A percentile compares a stretch with the other conserved stretches of the same genome.
These are phyloP conservation scores for Cryptoblepharus egeriae DNA, from an alignment of 2,797 vertebrate genomes.

Conservation along the genomic window DNA sequence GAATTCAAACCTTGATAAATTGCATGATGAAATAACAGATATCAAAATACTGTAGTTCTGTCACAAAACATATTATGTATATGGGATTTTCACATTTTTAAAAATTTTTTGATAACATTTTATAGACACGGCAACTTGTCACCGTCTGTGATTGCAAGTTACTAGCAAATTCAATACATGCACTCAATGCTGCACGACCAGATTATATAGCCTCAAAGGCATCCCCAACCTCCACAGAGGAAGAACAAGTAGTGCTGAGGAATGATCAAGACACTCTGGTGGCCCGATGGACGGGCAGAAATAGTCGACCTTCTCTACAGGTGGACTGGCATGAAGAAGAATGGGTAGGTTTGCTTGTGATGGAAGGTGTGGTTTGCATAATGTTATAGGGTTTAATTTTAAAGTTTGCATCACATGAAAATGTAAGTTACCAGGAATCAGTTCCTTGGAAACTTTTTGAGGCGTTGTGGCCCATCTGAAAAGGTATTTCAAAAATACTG, in stretches of 20 bases:
- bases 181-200: conserved; percentile 91
- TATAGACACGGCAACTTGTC: conserved; percentile 93
- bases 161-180: conserved; percentile 92
- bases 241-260: conserved; percentile 94
- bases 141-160: conserved; percentile 96
- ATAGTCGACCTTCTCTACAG: conserved; percentile 91
- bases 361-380: background rate
- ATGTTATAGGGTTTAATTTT: background rate
- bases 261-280: conserved; percentile 96
- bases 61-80: background rate
- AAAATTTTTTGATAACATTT: background rate
- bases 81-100: background rate
- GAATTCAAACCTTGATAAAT: background rate
- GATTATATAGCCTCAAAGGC: conserved; percentile 97
- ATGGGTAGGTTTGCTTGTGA: conserved; percentile 85
- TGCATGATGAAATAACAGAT: background rate
- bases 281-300: conserved; percentile 92
- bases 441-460: background rate
- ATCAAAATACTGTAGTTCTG: too few relatives aligned
- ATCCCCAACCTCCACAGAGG: conserved; percentile 90
- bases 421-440: background rate
- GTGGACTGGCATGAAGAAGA: conserved; percentile 96
- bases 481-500: background rate
- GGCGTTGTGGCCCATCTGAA: background rate
- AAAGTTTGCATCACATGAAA: background rate